phyloP scores from a whole-genome alignment of 2,113 vertebrate genomes.

The Smithornis capensis region DNA sequence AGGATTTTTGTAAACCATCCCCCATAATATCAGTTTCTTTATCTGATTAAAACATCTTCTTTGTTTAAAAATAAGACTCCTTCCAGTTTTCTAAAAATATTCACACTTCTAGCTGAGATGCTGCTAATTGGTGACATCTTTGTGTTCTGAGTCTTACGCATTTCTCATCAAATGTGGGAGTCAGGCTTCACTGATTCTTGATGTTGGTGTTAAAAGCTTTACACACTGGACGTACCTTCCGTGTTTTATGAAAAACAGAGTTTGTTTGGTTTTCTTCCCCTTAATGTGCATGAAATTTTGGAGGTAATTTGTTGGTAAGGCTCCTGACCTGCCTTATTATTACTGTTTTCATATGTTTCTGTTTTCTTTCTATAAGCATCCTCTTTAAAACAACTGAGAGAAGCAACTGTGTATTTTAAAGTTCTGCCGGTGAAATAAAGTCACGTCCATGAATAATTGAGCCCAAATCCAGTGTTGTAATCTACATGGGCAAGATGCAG shows the following conservation, averaged over 20 bases:
- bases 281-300: background rate
- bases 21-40: background rate
- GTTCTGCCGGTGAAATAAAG: background rate
- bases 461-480: background rate
- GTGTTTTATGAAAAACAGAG: background rate
- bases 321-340: background rate
- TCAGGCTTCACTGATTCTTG: conserved; percentile 16
- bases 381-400: background rate
- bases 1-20: background rate
- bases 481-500: background rate
- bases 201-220: background rate
- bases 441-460: background rate
- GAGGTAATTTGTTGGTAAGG: background rate
- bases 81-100: conserved; percentile 34
- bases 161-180: conserved; percentile 17
- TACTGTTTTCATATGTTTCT: background rate
- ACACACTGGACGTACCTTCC: background rate
- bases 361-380: background rate
- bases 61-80: conserved; percentile 6
- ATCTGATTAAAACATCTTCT: background rate
- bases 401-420: background rate
- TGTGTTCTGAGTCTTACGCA: conserved; percentile 31
- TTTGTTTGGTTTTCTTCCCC: background rate
- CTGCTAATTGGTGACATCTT: conserved; percentile 49
- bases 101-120: background rate